Evolutionary conservation across 92 coral and sea anemone genomes (phyloP), one percentile per base, ranked within the genome.

Genomic region (Palythoa caribaeorum): DNA sequence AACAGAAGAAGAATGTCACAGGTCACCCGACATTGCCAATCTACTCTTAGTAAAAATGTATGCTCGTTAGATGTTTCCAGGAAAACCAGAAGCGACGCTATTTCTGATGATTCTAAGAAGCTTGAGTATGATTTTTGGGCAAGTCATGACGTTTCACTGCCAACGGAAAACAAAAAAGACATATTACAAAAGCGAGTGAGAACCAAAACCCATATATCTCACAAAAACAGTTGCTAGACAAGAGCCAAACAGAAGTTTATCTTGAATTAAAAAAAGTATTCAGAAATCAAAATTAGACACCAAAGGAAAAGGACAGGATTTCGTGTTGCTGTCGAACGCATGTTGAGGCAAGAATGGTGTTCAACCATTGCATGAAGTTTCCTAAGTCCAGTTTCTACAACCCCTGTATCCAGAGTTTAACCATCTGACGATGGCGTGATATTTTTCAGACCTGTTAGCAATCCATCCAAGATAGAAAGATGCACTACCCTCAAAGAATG

Each of bases 181-280:
- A 55, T 10, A 62, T 71, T 83, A 2, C 36, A 88, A 15, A 76
- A 90, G 71, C 51, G 88, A 15, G 20, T 84, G 9, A 91, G 80
- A 20, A 77, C 92, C 19, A 88, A 91, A 7, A 62, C 48, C 1
- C 88, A 88, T 70, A 19, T 78, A 9, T 12, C 78, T 8, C 93
- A 91, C 84, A 17, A 91, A 10, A 87, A 44, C 91, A 91, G 50
- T 57, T 87, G 15, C 85, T 87, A 16, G 87, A 90, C 51, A 78
- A 63, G 37, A 90, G 90, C 14, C 89, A 89, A 77, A 90, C 93
- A 1, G 90, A 90, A 17, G 88, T 83, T 0, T 90, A 1, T 51
- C 83, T 35, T 2, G 83, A 73, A 36, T 90, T 90, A 55, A 55
- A 55, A 55, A 13, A 55, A 55, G 1, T 55, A 55, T 55, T 2